Percentiles rank a stretch among this genome's conserved stretches.
phyloP scores from a whole-genome alignment of 2,797 vertebrate species.

The Buceros bicornis region DNA sequence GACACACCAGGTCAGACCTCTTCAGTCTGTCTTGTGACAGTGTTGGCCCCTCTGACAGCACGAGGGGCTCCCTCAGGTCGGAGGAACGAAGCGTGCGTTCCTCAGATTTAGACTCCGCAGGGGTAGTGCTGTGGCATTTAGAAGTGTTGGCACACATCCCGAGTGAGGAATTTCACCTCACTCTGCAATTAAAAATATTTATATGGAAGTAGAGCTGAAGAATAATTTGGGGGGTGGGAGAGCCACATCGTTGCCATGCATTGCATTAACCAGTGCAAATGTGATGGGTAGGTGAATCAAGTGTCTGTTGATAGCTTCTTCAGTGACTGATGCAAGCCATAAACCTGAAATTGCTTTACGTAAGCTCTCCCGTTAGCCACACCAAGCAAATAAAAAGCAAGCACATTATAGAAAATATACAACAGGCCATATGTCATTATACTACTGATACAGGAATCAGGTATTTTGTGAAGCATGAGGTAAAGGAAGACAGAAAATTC shows the following conservation, averaged over 20 bases:
- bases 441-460: background rate
- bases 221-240: background rate
- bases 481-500: background rate
- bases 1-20: background rate
- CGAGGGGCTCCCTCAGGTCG: background rate
- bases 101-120: background rate
- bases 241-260: background rate
- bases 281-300: constrained; percentile 55
- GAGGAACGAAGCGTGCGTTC: background rate
- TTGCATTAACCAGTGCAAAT: constrained; percentile 30
- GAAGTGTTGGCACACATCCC: background rate
- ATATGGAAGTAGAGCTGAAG: background rate
- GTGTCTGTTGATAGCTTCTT: background rate
- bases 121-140: background rate
- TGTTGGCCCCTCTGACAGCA: background rate
- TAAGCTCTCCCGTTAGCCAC: background rate
- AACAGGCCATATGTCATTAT: background rate
- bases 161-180: background rate
- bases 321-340: background rate
- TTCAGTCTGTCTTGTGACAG: background rate
- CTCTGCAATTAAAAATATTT: background rate
- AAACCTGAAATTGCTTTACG: constrained; percentile 19
- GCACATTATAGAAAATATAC: background rate
- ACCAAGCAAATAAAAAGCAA: constrained; percentile 33
- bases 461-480: background rate